phyloP scores from a whole-genome alignment of 2,888 invertebrate species.

The Agelastica alni region DNA sequence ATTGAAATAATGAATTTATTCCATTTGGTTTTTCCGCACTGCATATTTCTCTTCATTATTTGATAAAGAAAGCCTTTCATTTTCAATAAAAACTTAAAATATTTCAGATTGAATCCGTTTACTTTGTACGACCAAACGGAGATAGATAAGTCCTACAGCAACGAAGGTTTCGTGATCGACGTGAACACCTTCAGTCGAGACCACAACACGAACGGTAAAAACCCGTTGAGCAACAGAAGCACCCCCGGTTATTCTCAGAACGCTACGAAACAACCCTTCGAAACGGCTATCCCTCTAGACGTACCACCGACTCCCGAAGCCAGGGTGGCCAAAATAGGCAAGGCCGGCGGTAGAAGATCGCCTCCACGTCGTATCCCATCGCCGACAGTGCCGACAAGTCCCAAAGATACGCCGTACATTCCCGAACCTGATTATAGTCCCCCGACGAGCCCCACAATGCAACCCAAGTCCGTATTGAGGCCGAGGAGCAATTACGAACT shows the following conservation, averaged over 20 bases:
- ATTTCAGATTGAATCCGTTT: constrained; percentile 20
- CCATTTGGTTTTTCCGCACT: too few relatives aligned
- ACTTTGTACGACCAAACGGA: constrained; percentile 29
- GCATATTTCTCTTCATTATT: too few relatives aligned
- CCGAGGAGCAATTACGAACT: constrained; percentile 27
- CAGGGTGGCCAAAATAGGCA: constrained; percentile 26
- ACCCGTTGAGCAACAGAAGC: constrained; percentile 25
- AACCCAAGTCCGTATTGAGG: constrained; percentile 27
- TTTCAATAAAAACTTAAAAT: too few relatives aligned
- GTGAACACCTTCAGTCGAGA: constrained; percentile 18
- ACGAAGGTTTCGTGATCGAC: constrained; percentile 23
- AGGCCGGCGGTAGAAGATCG: constrained; percentile 21
- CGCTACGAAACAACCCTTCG: not conserved
- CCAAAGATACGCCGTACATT: constrained; percentile 23
- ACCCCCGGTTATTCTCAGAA: not conserved
- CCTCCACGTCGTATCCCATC: constrained; percentile 22
- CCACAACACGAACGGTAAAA: not conserved
- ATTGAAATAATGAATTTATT: too few relatives aligned
- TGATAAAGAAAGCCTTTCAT: too few relatives aligned
- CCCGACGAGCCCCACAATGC: constrained; percentile 17
- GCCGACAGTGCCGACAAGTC: constrained; percentile 16
- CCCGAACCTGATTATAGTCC: constrained; percentile 34
- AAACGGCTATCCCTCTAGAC: not conserved
- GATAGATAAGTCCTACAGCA: constrained; percentile 26
- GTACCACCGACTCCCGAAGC: not conserved